Evolutionary conservation across 1,140 invertebrate species (phyloP), one percentile per base, ranked within the genome.

Genomic region (Meloidogyne hapla): DNA sequence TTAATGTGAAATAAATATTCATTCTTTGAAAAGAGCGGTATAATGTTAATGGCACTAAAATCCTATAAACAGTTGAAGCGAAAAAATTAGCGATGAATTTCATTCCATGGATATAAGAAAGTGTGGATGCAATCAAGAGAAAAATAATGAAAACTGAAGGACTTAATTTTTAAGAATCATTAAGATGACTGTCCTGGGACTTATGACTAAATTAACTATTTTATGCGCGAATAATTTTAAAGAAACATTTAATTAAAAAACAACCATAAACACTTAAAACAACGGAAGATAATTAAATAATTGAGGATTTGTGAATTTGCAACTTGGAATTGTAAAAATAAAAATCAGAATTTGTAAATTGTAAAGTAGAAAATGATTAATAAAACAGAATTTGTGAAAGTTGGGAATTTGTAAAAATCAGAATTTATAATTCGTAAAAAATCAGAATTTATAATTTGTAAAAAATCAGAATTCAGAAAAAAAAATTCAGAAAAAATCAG

Each of bases 221-320:
- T 56, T 56, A 56, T 56, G 48, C 48, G 48, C n/a, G 48, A 56
- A 56, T 56, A 56, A 56, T 56, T 56, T 48, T 48, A 21, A 56
- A 56, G 33, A 33, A 56, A 6, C 8, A 21, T n/a, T 56, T 56
- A n/a, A 56, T 18, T 21, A 56, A 56, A 56, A 56, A 56, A n/a
- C n/a, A n/a, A n/a, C n/a, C n/a, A n/a, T 56, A 56, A 56, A n/a
- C 18, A 42, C 9, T 15, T 42, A 42, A 13, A 42, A 12, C 5
- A 21, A 56, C 12, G n/a, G 48, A 56, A 56, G n/a, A 56, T 56
- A 5, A n/a, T 56, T n/a, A 56, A 15, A n/a, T 8, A n/a, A n/a
- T 18, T n/a, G 18, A 6, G 48, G 6, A 56, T 18, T 4, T 12
- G n/a, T n/a, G n/a, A 18, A 48, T 48, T n/a, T n/a, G n/a, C n/a